Evolutionary conservation across 2,113 vertebrate genomes (phyloP), one percentile per base, ranked within the genome.

Genomic region (Mystacornis crossleyi): DNA sequence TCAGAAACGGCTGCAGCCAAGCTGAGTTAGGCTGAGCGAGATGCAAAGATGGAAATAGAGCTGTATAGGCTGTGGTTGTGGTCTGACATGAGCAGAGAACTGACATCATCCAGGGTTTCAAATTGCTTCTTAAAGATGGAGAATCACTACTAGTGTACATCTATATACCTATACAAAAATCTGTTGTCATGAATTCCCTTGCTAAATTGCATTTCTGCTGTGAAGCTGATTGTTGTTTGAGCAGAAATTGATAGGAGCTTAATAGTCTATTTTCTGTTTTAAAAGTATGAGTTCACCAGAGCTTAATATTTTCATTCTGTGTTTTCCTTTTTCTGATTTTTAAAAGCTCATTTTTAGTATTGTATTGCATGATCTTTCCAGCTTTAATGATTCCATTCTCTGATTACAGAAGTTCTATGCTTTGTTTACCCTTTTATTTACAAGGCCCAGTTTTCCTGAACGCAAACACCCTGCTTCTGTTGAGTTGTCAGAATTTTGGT

Each of bases 1-100:
- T 97, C 89, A 84, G 90, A 97, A 97, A 94, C 29, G 31, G 86
- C 95, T 94, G 67, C 96, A 97, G 96, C 96, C 95, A 77, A 70
- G 94, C 95, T 58, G 82, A 93, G 95, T 82, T 95, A 92, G 45
- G 61, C 80, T 9, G 26, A 88, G 93, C 94, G 85, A 92, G 96
- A 95, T 67, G 95, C 88, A 45, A 47, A 82, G 82, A 67, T 82
- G 88, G 93, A 89, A 86, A 24, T 55, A 53, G 78, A 61, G 88
- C 58, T 66, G 92, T 92, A 72, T 15, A 33, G 65, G 38, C 54
- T 67, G 79, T 54, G 51, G 79, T 95, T 93, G 72, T 81, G 91
- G 42, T 91, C 90, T 75, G 17, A 21, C 6, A n/a, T 89, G 92
- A 80, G 75, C 85, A 89, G 81, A 58, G 72, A 73, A 75, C 73